A percentile compares a stretch with the other conserved stretches of the same genome.
Conservation (phyloP, 2,113 vertebrate species). For the Pithys albifrons region DNA sequence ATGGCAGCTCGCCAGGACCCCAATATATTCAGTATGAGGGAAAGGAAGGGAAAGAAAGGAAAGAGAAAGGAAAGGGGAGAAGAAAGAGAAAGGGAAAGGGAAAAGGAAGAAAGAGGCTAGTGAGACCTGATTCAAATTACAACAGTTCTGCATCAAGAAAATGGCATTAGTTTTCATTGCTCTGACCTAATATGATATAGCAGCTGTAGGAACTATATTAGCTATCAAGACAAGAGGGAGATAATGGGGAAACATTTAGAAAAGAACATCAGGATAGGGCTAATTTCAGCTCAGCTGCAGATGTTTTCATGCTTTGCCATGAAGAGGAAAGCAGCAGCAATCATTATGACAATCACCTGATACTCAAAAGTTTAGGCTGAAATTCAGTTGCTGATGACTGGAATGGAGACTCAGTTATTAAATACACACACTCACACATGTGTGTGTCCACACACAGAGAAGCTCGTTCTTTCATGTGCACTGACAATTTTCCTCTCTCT, state of each 20-base stretch:
- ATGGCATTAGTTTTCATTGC: constrained; percentile 77
- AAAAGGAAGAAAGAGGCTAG: constrained; percentile 39
- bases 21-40: constrained; percentile 72
- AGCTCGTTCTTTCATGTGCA: rapidly evolving
- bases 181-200: constrained; percentile 78
- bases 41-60: constrained; percentile 50
- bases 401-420: neutral
- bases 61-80: constrained; percentile 45
- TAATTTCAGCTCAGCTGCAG: constrained; percentile 55
- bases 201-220: constrained; percentile 71
- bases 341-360: constrained; percentile 37
- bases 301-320: neutral
- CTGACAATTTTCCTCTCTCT: neutral
- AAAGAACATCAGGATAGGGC: constrained; percentile 43
- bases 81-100: no score
- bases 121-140: constrained; percentile 81
- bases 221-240: constrained; percentile 75
- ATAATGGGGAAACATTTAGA: constrained; percentile 67
- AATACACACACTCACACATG: neutral
- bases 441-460: neutral
- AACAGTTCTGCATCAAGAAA: constrained; percentile 81
- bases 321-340: constrained; percentile 16
- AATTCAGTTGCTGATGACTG: constrained; percentile 20
- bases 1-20: constrained; percentile 80
- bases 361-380: constrained; percentile 31